Conservation (phyloP, 2,888 invertebrate species). For the Deilephila elpenor region DNA sequence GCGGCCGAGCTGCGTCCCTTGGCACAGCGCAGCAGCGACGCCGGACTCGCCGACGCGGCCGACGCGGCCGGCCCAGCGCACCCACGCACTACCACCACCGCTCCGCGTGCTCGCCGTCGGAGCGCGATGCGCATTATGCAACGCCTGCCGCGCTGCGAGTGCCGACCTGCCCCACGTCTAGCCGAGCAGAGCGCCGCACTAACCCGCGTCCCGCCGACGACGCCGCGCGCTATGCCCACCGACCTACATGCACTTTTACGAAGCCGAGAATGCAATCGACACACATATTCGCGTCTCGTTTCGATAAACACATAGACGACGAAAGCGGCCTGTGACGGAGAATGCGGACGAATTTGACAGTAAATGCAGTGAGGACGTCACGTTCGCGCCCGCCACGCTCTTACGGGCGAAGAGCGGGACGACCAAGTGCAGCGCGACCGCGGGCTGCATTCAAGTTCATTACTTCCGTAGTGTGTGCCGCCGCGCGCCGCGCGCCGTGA, state of each 20-base stretch:
- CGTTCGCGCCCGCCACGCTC: slow-evolving; percentile 73
- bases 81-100: slow-evolving; percentile 42
- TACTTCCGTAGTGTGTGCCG: slow-evolving; percentile 83
- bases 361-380: slow-evolving; percentile 81
- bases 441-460: slow-evolving; percentile 84
- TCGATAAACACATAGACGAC: slow-evolving; percentile 84
- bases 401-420: slow-evolving; percentile 72
- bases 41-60: slow-evolving; percentile 42
- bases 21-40: slow-evolving; percentile 41
- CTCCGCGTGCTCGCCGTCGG: slow-evolving; percentile 63
- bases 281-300: slow-evolving; percentile 84
- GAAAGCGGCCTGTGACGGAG: slow-evolving; percentile 83
- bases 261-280: slow-evolving; percentile 82
- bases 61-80: slow-evolving; percentile 41
- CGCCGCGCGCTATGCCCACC: slow-evolving; percentile 74
- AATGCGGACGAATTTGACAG: slow-evolving; percentile 83
- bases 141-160: slow-evolving; percentile 55
- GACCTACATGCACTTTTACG: slow-evolving; percentile 85
- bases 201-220: slow-evolving; percentile 75
- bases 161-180: slow-evolving; percentile 82
- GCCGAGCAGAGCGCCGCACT: slow-evolving; percentile 74
- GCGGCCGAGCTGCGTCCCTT: slow-evolving; percentile 38
- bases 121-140: slow-evolving; percentile 76
- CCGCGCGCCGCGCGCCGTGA: slow-evolving; percentile 71
- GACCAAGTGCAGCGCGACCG: slow-evolving; percentile 68